phyloP scores from a whole-genome alignment of 2,113 vertebrate species.

The Fukomys damarensis region DNA sequence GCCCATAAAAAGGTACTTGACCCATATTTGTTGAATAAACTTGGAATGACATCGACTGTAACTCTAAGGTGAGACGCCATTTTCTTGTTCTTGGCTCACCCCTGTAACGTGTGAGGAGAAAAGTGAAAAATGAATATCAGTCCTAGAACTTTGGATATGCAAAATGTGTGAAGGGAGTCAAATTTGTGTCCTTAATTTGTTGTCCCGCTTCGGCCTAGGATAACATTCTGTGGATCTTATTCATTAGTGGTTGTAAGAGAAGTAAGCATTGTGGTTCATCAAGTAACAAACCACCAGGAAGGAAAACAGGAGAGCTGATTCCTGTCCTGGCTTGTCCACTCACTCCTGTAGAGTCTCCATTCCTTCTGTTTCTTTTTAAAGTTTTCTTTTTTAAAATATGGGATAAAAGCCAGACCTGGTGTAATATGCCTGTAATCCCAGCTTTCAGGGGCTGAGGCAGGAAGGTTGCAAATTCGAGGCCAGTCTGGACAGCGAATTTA shows the following conservation, averaged over 20 bases:
- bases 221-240: background rate
- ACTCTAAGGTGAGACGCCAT: background rate
- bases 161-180: background rate
- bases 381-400: background rate
- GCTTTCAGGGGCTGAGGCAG: background rate
- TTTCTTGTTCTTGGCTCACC: background rate
- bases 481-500: background rate
- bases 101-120: background rate
- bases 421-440: background rate
- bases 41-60: background rate
- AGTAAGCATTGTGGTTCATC: background rate
- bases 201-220: background rate
- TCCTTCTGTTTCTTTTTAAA: background rate
- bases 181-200: background rate
- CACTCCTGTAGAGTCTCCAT: background rate
- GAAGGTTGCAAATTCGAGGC: background rate
- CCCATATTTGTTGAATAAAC: background rate
- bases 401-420: background rate
- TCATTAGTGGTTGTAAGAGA: background rate
- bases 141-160: background rate
- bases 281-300: background rate
- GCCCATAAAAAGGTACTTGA: background rate
- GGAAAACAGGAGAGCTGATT: background rate
- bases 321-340: background rate
- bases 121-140: background rate